Evolutionary conservation across 1,140 invertebrate genomes (phyloP), one percentile per base, ranked within the genome.

Genomic region (Drosophila pseudoobscura): DNA sequence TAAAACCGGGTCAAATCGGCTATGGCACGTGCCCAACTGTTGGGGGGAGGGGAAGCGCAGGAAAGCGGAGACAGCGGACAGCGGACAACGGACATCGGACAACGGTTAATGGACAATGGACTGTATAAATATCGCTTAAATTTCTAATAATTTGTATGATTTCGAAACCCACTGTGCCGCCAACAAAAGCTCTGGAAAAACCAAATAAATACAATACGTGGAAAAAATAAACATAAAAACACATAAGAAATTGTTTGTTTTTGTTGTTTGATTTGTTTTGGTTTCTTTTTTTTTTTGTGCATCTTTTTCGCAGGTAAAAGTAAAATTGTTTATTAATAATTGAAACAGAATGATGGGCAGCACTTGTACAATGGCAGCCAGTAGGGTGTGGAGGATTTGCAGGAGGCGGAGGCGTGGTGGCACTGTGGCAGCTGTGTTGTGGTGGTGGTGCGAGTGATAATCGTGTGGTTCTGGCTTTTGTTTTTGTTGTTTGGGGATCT

Each of bases 261-360:
- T 70, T 57, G 13, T 55, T 75, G 44, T 68, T 75, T 75, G 61
- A 31, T 59, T 85, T 62, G 46, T 74, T 77, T 15, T 43, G 43
- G 13, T 71, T 66, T 62, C 47, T 75, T 68, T 52, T 15, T 57
- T 15, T 15, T 15, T 15, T 80, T 80, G n/a, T 54, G 29, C 24
- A 62, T 73, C 45, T 79, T 62, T 75, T 73, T 85, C 63, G 73
- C 59, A 59, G 73, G 46, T 70, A 61, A 87, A 88, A 73, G 78
- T 49, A 87, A 88, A 82, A 68, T 24, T 59, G 51, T 75, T 78
- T 88, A 87, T 78, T 78, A 50, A 53, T 45, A 44, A 44, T 56
- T 56, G 45, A 26, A 24, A 53, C 54, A 85, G 59, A 47, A 78
- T 77, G 56, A 77, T 59, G 69, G 68, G 74, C 78, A 82, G 73